Conservation (phyloP, 2,797 vertebrate genomes). For the Dipus sagitta region DNA sequence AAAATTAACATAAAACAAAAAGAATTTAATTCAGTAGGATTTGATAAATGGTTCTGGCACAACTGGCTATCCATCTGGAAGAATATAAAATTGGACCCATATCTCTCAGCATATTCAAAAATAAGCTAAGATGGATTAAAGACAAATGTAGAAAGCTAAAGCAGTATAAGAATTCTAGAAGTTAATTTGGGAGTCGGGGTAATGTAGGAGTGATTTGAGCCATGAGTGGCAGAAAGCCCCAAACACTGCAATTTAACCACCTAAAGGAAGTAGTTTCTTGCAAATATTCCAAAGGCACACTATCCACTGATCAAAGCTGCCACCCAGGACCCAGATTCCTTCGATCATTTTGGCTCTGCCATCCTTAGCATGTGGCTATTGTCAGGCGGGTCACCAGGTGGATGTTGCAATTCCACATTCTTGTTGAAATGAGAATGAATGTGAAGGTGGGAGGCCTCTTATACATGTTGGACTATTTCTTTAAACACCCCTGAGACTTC, state of each 20-base stretch:
- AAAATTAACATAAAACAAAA: slow-evolving; percentile 66
- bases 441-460: not conserved
- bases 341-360: not conserved
- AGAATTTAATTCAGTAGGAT: slow-evolving; percentile 39
- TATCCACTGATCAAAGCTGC: not conserved
- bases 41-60: slow-evolving; percentile 79
- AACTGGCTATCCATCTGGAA: slow-evolving; percentile 82
- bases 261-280: not conserved
- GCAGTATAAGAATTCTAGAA: slow-evolving; percentile 43
- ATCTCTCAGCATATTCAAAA: slow-evolving; percentile 78
- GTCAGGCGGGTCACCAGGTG: not conserved
- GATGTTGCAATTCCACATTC: not conserved
- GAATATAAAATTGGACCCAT: slow-evolving; percentile 79
- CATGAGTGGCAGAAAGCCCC: not conserved
- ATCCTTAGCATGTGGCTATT: not conserved
- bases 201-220: not conserved
- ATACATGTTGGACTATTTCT: not conserved
- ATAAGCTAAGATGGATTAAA: slow-evolving; percentile 81
- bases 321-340: not conserved
- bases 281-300: not conserved
- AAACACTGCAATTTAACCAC: not conserved
- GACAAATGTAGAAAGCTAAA: slow-evolving; percentile 64
- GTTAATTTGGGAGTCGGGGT: slow-evolving; percentile 41
- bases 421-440: not conserved
- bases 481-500: not conserved